A percentile compares a stretch with the other conserved stretches of the same genome.
Conservation (phyloP, 2,888 invertebrate genomes). For the Ectemnius continuus region DNA sequence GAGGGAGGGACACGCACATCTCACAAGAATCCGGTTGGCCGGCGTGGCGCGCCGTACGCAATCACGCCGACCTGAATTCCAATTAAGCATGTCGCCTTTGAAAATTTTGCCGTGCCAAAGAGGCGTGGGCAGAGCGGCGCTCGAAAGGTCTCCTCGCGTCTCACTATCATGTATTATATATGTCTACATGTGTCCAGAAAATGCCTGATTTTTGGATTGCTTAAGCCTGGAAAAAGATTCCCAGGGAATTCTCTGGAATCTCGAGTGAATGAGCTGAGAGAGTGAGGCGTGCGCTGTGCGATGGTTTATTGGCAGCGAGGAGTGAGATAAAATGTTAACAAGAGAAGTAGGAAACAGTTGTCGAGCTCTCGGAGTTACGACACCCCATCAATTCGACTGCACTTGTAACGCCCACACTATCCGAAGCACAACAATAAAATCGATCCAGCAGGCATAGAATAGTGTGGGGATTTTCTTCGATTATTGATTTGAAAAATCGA, state of each 20-base stretch:
- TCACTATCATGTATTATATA: too few relatives aligned
- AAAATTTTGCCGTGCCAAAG: neutral
- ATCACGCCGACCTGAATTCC: constrained; percentile 31
- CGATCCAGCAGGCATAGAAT: neutral
- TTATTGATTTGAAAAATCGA: too few relatives aligned
- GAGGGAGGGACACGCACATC: neutral
- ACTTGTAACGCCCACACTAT: neutral
- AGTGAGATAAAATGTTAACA: constrained; percentile 41
- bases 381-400: neutral
- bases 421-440: neutral
- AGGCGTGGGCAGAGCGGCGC: too few relatives aligned
- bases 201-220: too few relatives aligned
- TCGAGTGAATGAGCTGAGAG: constrained; percentile 46
- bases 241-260: constrained; percentile 22
- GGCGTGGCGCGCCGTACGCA: neutral
- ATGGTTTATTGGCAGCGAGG: constrained; percentile 58
- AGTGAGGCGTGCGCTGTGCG: constrained; percentile 54
- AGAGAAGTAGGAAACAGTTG: neutral
- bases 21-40: constrained; percentile 29
- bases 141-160: too few relatives aligned
- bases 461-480: too few relatives aligned
- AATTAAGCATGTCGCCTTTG: constrained; percentile 8
- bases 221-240: neutral
- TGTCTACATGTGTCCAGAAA: too few relatives aligned
- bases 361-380: neutral